phyloP scores from a whole-genome alignment of 2,888 invertebrate genomes.

The Eudasyphora cyanicolor region DNA sequence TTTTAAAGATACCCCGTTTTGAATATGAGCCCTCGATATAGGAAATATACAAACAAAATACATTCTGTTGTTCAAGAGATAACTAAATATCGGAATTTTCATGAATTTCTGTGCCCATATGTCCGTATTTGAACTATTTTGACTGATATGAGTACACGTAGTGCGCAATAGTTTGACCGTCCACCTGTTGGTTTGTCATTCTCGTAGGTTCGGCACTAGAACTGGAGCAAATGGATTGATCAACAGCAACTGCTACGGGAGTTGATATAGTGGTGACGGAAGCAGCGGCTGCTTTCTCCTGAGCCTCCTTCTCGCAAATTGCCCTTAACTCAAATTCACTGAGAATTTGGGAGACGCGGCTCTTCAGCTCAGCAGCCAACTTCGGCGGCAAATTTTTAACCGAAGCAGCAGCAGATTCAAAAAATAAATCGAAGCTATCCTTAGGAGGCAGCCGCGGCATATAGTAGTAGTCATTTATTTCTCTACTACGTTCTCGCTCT shows the following conservation, averaged over 20 bases:
- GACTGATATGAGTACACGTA: slow-evolving; percentile 65
- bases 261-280: slow-evolving; percentile 24
- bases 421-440: slow-evolving; percentile 74
- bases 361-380: slow-evolving; percentile 74
- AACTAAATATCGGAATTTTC: background rate
- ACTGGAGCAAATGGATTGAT: slow-evolving; percentile 38
- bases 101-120: background rate
- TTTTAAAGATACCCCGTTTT: too few species aligned
- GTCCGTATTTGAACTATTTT: too few species aligned
- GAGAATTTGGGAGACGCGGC: slow-evolving; percentile 73
- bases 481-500: slow-evolving; percentile 64
- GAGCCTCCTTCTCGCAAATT: slow-evolving; percentile 72
- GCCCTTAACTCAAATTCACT: slow-evolving; percentile 75
- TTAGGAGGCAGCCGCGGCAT: slow-evolving; percentile 44
- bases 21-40: background rate
- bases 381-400: slow-evolving; percentile 74
- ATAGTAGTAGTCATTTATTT: slow-evolving; percentile 67
- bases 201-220: background rate
- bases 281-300: background rate
- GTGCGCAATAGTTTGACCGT: slow-evolving; percentile 46
- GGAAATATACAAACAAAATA: background rate
- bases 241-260: slow-evolving; percentile 39
- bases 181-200: background rate
- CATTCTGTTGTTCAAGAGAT: background rate
- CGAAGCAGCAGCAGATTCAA: slow-evolving; percentile 74